These are phyloP conservation scores for Pseudomyrmex concolor DNA, from an alignment of 1,140 invertebrate genomes.

Conservation along the genomic window DNA sequence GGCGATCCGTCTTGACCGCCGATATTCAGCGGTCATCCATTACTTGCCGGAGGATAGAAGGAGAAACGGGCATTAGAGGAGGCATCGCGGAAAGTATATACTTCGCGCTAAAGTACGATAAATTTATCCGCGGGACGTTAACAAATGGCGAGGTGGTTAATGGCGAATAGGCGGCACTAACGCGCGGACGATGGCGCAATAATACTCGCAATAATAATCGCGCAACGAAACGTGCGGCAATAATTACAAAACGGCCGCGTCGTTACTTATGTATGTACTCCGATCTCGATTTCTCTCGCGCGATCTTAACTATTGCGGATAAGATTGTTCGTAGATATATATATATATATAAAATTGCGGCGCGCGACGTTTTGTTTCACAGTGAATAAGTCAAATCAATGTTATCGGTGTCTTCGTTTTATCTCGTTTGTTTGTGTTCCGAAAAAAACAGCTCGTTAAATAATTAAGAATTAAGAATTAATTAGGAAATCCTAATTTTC, in stretches of 20 bases:
- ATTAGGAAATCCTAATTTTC: background rate
- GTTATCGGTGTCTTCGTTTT: background rate
- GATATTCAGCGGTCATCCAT: constrained; percentile 39
- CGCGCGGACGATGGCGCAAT: constrained; percentile 49
- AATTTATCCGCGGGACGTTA: constrained; percentile 70
- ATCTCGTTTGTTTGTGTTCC: background rate
- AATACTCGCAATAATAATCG: constrained; percentile 48
- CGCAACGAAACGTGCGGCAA: constrained; percentile 17
- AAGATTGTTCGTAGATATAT: background rate
- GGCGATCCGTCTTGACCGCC: constrained; percentile 36
- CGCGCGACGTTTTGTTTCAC: constrained; percentile 26
- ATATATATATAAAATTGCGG: background rate
- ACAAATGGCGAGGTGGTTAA: constrained; percentile 64
- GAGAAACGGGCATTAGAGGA: constrained; percentile 38
- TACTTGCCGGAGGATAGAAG: constrained; percentile 28
- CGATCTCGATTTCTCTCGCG: background rate
- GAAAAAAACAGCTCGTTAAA: too few species aligned
- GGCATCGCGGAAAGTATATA: constrained; percentile 59
- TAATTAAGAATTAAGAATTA: too few species aligned
- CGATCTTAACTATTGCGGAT: constrained; percentile 21
- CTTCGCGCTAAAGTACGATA: constrained; percentile 66
- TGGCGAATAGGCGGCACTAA: constrained; percentile 42
- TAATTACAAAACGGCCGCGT: constrained; percentile 38
- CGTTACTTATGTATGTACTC: background rate
- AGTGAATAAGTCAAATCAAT: background rate